phyloP scores from a whole-genome alignment of 2,113 vertebrate species.

The Malurus cyaneus region DNA sequence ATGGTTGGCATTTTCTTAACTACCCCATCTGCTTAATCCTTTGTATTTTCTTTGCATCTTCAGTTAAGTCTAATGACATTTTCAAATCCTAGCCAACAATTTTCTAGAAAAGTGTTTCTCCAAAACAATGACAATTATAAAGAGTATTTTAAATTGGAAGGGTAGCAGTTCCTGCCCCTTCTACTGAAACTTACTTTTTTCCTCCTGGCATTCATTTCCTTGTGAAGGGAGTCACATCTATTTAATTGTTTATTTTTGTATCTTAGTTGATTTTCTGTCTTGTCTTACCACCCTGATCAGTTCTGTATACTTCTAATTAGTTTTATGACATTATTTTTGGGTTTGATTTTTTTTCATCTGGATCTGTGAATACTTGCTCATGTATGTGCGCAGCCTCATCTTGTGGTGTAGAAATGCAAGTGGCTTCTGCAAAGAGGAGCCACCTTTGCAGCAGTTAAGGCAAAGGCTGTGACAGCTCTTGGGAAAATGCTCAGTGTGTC shows the following conservation, averaged over 20 bases:
- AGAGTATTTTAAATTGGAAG: background rate
- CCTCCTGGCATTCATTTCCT: background rate
- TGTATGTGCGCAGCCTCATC: background rate
- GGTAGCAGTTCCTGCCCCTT: background rate
- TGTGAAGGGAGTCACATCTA: background rate
- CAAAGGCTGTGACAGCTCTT: background rate
- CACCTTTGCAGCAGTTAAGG: background rate
- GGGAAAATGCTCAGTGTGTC: background rate
- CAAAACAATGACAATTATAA: background rate
- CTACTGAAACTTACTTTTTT: background rate
- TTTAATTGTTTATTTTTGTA: background rate
- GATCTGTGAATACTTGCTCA: background rate
- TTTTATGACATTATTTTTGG: background rate
- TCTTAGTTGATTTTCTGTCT: background rate
- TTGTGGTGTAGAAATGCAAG: background rate
- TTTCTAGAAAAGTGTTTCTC: background rate
- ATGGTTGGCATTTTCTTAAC: conserved; percentile 35
- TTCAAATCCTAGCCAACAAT: background rate
- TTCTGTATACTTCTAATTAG: background rate
- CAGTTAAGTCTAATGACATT: background rate
- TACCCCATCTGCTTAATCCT: conserved; percentile 9
- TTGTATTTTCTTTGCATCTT: conserved; percentile 24
- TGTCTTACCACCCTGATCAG: background rate
- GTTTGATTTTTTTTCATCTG: background rate
- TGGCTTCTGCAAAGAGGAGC: background rate